Evolutionary conservation across 2,888 invertebrate genomes (phyloP), one percentile per base, ranked within the genome.

Genomic region (Scaptomyza polygonia): DNA sequence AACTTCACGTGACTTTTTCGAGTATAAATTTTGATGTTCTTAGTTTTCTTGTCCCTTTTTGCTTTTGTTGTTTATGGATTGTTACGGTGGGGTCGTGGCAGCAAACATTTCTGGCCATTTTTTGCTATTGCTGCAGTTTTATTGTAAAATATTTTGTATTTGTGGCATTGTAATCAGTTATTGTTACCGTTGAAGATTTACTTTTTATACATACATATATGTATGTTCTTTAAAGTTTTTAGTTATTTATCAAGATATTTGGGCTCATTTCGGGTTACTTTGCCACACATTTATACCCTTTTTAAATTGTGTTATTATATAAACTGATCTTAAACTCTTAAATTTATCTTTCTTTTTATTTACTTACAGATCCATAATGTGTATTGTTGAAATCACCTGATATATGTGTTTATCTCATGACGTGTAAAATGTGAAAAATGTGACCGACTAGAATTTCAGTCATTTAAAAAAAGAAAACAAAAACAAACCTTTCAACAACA

Each of bases 1-100:
- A 58, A 59, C 72, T 61, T 66, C 78, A 75, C 76, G 77, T 72
- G 67, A 68, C 64, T 74, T 67, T 61, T 54, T 25, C 39, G 39
- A 44, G 51, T 51, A 30, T 14, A 16, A 43, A 36, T 36, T 40
- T 42, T 25, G 5, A 25, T 25, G 25, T 5, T 25, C n/a, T 25
- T 25, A 25, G 5, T 25, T 25, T 25, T 25, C 25, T 5, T 25
- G 25, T 25, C 25, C 4, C 40, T 9, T 27, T 42, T 39, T 45
- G 64, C 8, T 16, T 43, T 47, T 70, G 56, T 48, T 67, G 34
- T 55, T 62, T 61, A 5, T 25, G 25, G 25, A 49, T 69, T 42
- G 9, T 12, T 27, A 8, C 18, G 16, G 25, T 29, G 32, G 42
- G 42, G 59, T 58, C 43, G 52, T 54, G 52, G 34, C 18, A 59